Evolutionary conservation across 2,113 vertebrate genomes (phyloP), one percentile per base, ranked within the genome.

Genomic region (Beaufortia kweichowensis): DNA sequence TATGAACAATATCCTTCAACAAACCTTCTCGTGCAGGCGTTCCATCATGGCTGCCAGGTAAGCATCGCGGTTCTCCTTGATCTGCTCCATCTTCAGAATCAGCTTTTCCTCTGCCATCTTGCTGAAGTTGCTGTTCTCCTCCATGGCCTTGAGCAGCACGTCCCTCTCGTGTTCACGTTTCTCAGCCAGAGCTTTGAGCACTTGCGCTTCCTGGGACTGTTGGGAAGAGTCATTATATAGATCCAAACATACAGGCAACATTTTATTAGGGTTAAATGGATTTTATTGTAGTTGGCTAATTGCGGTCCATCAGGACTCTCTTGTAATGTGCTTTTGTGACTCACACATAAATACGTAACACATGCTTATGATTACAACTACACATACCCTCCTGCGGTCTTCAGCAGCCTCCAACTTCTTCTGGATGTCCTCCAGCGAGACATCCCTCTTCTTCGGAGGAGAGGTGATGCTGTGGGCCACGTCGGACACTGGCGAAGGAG

Each of bases 91-190:
- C 89, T 94, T 98, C 85, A 94, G 89, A 0, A 92, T 93, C 83
- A 99, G 94, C 84, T 94, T 95, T 85, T 97, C 95, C 79, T 98
- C 96, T 0, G 97, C 97, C 93, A 93, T 94, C 85, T 94, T 96
- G 92, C 95, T 98, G 89, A 99, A 99, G 86, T 98, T 98, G 89
- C 95, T 97, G 92, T 98, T 98, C 87, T 99, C 96, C 79, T 99
- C 96, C 23, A 98, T 94, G 86, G 97, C 97, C 84, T 98, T 99
- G 84, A 98, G 93, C 74, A 99, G 92, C 84, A 99, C 97, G 0
- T 97, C 96, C 64, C 95, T 88, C 85, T 98, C 96, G 0, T 98
- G 97, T 8, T 98, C 96, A 41, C 97, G 86, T 80, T 98, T 98
- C 69, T 96, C 95, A 0, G 96, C 96, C 86, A 99, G 88, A 48